phyloP scores from a whole-genome alignment of 2,797 vertebrate genomes.

The Ctenosaura bakeri region DNA sequence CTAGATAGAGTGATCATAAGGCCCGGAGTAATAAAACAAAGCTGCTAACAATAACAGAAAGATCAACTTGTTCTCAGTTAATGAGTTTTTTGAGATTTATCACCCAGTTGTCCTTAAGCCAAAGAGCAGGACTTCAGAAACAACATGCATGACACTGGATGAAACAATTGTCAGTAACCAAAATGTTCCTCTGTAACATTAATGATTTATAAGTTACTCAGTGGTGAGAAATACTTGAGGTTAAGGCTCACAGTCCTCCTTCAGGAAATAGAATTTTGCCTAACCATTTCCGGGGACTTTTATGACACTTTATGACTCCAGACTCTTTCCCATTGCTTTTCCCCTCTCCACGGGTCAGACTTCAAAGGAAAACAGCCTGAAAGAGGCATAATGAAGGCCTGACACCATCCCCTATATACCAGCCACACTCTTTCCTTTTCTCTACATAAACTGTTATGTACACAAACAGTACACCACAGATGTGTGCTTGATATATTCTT shows the following conservation, averaged over 20 bases:
- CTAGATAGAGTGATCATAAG: background rate
- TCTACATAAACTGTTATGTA: background rate
- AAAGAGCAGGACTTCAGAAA: slow-evolving; percentile 10
- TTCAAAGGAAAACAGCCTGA: background rate
- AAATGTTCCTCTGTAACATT: background rate
- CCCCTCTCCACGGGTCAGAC: background rate
- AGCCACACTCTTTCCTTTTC: background rate
- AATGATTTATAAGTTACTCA: slow-evolving; percentile 36
- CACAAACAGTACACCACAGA: background rate
- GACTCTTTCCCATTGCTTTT: background rate
- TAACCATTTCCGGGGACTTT: slow-evolving; percentile 41
- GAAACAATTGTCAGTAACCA: slow-evolving; percentile 37
- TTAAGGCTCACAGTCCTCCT: background rate
- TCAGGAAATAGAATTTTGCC: slow-evolving; percentile 36
- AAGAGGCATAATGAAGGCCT: background rate
- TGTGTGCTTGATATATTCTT: background rate
- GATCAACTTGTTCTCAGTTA: slow-evolving; percentile 55
- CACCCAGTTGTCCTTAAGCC: slow-evolving; percentile 39
- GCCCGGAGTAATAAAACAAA: slow-evolving; percentile 6
- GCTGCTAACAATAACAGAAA: background rate
- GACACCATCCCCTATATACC: background rate
- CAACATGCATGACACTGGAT: background rate
- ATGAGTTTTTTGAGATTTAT: slow-evolving; percentile 49
- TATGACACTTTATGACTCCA: background rate
- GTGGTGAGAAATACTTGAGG: slow-evolving; percentile 8